Evolutionary conservation across 2,797 vertebrate genomes (phyloP).

Genomic region (Aotus griseimembra): DNA sequence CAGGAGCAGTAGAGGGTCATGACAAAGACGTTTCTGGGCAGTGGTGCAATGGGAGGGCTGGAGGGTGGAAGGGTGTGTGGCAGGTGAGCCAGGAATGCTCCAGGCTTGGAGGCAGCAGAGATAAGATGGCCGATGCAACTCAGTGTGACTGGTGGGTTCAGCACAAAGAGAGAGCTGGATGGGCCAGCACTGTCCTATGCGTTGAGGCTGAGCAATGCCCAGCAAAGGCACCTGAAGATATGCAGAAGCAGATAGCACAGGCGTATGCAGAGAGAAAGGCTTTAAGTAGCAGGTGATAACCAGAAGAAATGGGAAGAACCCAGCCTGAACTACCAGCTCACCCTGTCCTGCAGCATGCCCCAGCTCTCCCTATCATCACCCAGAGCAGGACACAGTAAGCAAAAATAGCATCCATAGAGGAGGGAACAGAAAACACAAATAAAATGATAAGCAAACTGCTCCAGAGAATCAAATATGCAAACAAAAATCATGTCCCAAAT

Average conservation of each 20-base stretch:
- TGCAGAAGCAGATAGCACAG: not conserved
- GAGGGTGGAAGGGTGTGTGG: no score
- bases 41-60: no score
- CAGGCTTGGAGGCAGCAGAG: not conserved
- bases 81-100: not conserved
- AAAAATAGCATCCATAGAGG: not conserved
- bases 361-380: not conserved
- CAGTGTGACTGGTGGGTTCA: no score
- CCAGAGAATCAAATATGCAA: not conserved
- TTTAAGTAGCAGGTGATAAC: not conserved
- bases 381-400: not conserved
- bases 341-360: not conserved
- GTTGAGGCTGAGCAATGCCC: not conserved
- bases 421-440: not conserved
- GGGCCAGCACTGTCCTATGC: accelerated
- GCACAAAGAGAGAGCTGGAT: accelerated
- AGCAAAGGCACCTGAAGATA: not conserved
- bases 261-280: not conserved
- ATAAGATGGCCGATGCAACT: no score
- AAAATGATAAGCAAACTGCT: not conserved
- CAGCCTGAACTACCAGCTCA: not conserved
- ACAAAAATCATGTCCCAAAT: not conserved
- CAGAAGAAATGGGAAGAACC: not conserved
- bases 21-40: not conserved
- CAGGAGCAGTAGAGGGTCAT: not conserved